These are phyloP conservation scores for Anolis apletophallus DNA, from an alignment of 2,797 vertebrate species.

Conservation along the genomic window DNA sequence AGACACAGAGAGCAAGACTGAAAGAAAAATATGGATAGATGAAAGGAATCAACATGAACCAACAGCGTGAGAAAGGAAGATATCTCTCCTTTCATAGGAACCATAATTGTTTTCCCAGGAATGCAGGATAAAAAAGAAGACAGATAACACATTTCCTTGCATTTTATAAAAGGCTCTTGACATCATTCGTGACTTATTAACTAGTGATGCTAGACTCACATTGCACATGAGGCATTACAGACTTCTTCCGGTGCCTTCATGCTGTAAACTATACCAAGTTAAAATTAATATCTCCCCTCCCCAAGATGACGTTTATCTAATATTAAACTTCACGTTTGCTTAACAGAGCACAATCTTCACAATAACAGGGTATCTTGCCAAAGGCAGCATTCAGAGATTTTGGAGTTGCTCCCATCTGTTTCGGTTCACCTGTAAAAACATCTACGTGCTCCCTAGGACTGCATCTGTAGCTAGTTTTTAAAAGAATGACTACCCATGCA, in stretches of 20 bases:
- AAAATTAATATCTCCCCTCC: conserved; percentile 78
- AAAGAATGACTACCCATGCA: conserved; percentile 86
- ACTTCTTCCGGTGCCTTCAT: conserved; percentile 73
- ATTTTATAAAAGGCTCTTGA: conserved; percentile 75
- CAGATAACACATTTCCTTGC: conserved; percentile 72
- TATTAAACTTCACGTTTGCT: conserved; percentile 84
- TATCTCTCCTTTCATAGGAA: conserved; percentile 73
- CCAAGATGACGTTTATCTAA: conserved; percentile 79
- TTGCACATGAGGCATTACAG: conserved; percentile 58
- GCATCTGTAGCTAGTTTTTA: conserved; percentile 86
- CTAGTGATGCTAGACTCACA: conserved; percentile 69
- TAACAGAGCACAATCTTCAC: conserved; percentile 84
- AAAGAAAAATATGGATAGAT: conserved; percentile 68
- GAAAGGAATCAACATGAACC: conserved; percentile 72
- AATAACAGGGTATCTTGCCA: conserved; percentile 87
- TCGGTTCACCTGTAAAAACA: conserved; percentile 91
- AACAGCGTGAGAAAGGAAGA: conserved; percentile 72
- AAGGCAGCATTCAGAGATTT: conserved; percentile 84
- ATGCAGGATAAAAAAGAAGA: conserved; percentile 63
- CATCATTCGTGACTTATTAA: conserved; percentile 77
- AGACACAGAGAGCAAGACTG: conserved; percentile 54
- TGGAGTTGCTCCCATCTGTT: conserved; percentile 86
- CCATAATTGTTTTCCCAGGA: conserved; percentile 76
- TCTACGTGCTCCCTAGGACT: conserved; percentile 85
- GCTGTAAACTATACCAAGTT: conserved; percentile 66